A percentile compares a stretch with the other conserved stretches of the same genome.
phyloP scores from a whole-genome alignment of 1,140 invertebrate species.

The Trichonephila clavipes region DNA sequence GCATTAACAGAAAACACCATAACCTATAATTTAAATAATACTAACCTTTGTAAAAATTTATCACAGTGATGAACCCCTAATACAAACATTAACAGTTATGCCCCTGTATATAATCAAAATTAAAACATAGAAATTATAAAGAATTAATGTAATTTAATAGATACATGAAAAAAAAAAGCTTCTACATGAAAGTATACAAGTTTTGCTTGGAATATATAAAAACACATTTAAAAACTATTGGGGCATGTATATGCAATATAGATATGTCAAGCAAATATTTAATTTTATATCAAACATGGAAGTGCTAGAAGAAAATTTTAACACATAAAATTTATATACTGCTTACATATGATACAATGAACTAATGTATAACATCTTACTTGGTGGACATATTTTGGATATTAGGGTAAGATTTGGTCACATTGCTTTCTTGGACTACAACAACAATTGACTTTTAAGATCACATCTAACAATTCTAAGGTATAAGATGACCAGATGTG shows the following conservation, averaged over 20 bases:
- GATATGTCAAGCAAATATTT: conserved; percentile 6
- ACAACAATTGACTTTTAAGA: background rate
- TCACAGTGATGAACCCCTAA: background rate
- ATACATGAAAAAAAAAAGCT: no score
- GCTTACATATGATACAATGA: background rate
- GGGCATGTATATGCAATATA: background rate
- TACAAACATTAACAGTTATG: background rate
- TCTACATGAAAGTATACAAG: no score
- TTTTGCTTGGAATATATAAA: background rate
- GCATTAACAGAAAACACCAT: background rate
- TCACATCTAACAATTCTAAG: conserved; percentile 9
- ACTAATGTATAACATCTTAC: background rate
- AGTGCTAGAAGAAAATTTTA: background rate
- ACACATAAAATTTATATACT: background rate
- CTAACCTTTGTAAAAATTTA: background rate
- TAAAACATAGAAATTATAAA: no score
- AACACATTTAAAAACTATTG: background rate
- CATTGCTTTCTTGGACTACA: background rate
- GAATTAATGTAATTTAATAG: no score
- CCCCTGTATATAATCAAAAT: background rate
- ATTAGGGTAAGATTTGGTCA: background rate
- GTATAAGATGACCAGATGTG: background rate
- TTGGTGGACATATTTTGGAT: background rate
- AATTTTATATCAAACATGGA: background rate
- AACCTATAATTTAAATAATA: background rate